Evolutionary conservation across 2,797 vertebrate genomes (phyloP), one percentile per base, ranked within the genome.

Genomic region (Phrynocephalus forsythii): DNA sequence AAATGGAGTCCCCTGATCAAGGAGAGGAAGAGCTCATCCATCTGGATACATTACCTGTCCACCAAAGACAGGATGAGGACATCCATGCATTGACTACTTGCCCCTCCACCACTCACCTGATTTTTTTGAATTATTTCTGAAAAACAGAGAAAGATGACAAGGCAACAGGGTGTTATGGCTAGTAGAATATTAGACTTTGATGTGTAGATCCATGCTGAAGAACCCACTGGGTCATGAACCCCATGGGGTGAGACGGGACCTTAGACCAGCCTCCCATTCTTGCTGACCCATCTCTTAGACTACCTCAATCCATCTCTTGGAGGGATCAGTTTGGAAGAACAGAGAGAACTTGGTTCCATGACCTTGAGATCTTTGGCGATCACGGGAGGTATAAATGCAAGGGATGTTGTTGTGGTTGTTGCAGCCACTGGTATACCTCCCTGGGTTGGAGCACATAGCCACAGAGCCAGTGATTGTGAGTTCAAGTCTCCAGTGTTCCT

Each of bases 1-100:
- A 89, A 86, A 84, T 68, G 68, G 85, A 84, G 81, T 81, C 76
- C 73, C 60, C 8, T 9, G 44, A 68, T 44, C 44, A 50, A 72
- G 18, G 24, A 60, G 56, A 56, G 60, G 76, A 82, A 28, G 38
- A 44, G 26, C 50, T 83, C 28, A 7, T 66, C 26, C 28, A 7
- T 66, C 26, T 18, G n/a, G 30, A 75, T 80, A 30, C 7, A 20
- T 8, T 63, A 48, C 44, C 33, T 7, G 10, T 24, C 56, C 69
- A 69, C 44, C 80, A 68, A 79, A 60, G 68, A 28, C 56, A 79
- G 68, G 33, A 13, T 63, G 77, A 85, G 28, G n/a, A 6, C 6
- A 50, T 18, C 3, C 3, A 67, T 18, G 1, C 10, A 68, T 84
- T 3, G 50, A 30, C 9, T 18, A 3, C 16, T 76, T n/a, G 15